These are phyloP conservation scores for Ecdyonurus torrentis DNA, from an alignment of 2,888 invertebrate genomes.

Conservation along the genomic window DNA sequence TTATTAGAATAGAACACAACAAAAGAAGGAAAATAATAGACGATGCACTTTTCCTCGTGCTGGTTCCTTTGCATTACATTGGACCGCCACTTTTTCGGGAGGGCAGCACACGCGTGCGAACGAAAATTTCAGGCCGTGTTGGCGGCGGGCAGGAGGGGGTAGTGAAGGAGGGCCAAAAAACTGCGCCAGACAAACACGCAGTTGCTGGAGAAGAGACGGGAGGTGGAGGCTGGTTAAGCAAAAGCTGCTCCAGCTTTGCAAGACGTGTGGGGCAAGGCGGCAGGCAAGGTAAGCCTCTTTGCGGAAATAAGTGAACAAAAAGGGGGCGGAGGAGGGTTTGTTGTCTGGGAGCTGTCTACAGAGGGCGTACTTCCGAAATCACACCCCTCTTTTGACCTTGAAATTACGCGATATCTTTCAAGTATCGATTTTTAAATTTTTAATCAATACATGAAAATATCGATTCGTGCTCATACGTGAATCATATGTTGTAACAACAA, in stretches of 20 bases:
- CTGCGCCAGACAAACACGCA: conserved; percentile 2
- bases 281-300: neutral
- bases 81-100: neutral
- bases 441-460: neutral
- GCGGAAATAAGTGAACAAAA: neutral
- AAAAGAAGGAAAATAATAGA: neutral
- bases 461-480: neutral
- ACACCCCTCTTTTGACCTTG: neutral
- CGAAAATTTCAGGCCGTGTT: conserved; percentile 1
- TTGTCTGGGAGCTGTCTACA: neutral
- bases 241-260: neutral
- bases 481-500: neutral
- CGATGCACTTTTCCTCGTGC: neutral
- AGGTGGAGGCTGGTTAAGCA: neutral
- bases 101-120: conserved; percentile 4
- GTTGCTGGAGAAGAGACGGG: neutral
- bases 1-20: neutral
- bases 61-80: neutral
- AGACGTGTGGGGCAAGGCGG: neutral
- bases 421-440: neutral
- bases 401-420: neutral
- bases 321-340: neutral
- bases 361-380: neutral
- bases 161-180: neutral
- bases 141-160: neutral